These are phyloP conservation scores for Empidonax alnorum DNA, from an alignment of 2,113 vertebrate species.

Conservation along the genomic window DNA sequence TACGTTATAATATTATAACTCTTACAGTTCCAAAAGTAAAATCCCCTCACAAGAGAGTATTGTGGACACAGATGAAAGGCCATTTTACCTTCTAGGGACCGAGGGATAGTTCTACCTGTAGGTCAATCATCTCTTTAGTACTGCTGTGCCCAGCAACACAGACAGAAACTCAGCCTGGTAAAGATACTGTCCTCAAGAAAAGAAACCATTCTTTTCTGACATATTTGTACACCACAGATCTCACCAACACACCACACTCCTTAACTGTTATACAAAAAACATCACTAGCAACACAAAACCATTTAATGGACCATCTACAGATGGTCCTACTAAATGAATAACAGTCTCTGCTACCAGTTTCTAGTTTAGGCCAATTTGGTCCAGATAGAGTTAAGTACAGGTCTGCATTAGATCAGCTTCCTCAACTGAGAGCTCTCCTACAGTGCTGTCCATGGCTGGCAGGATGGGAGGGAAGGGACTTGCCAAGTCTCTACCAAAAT, in stretches of 20 bases:
- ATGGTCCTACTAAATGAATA: neutral
- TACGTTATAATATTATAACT: neutral
- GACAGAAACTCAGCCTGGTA: neutral
- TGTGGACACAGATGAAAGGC: neutral
- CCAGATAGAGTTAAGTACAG: rapidly evolving
- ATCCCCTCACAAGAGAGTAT: neutral
- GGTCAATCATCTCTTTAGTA: neutral
- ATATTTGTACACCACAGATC: neutral
- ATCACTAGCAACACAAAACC: neutral
- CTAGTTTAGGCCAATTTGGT: neutral
- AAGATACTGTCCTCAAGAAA: neutral
- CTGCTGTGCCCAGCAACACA: neutral
- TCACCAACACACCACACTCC: neutral
- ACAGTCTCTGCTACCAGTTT: neutral
- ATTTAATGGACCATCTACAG: neutral
- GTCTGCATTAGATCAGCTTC: neutral
- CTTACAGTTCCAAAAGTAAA: neutral
- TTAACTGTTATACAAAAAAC: neutral
- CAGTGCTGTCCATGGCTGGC: rapidly evolving
- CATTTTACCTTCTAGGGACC: neutral
- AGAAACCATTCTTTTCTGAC: neutral
- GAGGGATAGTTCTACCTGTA: neutral
- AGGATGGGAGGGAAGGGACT: neutral
- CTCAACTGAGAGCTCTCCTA: neutral
- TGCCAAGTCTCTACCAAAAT: neutral